phyloP scores from a whole-genome alignment of 2,113 vertebrate genomes.

The Panurus biarmicus region DNA sequence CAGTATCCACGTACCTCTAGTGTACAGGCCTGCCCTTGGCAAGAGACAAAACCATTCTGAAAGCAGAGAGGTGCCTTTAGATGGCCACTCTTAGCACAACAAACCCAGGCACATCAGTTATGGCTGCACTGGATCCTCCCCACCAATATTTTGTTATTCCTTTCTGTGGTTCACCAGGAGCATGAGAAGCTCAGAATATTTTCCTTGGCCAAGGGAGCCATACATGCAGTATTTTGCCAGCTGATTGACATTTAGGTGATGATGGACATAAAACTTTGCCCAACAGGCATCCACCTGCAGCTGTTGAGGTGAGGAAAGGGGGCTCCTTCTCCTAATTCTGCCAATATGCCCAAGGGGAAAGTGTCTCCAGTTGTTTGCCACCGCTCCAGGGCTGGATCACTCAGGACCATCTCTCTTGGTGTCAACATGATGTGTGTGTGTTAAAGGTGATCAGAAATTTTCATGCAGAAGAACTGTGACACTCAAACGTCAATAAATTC shows the following conservation, averaged over 20 bases:
- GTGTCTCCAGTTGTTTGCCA: neutral
- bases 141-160: neutral
- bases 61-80: neutral
- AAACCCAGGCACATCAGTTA: neutral
- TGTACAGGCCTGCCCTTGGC: rapidly evolving
- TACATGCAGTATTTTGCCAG: neutral
- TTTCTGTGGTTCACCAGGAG: neutral
- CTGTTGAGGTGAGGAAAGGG: neutral
- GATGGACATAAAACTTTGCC: neutral
- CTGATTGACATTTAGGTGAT: neutral
- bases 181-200: neutral
- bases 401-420: neutral
- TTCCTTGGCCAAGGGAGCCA: neutral
- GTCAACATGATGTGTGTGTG: neutral
- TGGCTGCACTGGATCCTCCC: neutral
- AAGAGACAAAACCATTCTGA: neutral
- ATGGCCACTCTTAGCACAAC: neutral
- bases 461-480: neutral
- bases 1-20: neutral
- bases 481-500: neutral
- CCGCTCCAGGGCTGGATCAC: neutral
- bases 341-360: neutral
- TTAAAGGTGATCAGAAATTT: neutral
- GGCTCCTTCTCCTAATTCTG: neutral
- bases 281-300: neutral